Conservation (phyloP, 2,113 vertebrate species). For the Recurvirostra avosetta region DNA sequence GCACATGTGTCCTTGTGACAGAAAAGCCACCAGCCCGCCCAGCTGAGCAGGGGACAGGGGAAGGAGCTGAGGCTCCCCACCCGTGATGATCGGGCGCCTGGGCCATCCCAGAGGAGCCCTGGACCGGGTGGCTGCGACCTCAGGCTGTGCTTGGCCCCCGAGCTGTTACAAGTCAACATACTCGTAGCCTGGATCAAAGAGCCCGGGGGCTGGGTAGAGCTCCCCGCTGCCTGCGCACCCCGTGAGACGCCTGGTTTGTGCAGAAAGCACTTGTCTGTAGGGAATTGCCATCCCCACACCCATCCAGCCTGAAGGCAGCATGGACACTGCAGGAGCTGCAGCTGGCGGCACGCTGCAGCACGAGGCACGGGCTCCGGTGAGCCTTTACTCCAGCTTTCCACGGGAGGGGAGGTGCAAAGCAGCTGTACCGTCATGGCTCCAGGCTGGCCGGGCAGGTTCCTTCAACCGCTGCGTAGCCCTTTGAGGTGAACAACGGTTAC, state of each 20-base stretch:
- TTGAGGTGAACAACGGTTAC: neutral
- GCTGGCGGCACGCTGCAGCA: too few relatives aligned
- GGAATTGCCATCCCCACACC: too few relatives aligned
- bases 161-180: neutral
- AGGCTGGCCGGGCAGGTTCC: too few relatives aligned
- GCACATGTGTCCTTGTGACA: neutral
- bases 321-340: too few relatives aligned
- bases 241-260: too few relatives aligned
- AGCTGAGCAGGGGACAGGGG: neutral
- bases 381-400: too few relatives aligned
- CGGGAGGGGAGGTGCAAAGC: too few relatives aligned
- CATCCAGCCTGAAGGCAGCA: too few relatives aligned
- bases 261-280: too few relatives aligned
- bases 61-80: accelerated
- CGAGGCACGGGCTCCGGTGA: too few relatives aligned
- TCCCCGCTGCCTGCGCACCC: neutral
- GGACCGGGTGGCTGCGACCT: neutral
- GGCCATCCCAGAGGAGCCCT: neutral
- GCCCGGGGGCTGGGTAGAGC: neutral
- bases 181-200: neutral
- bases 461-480: neutral
- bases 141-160: neutral
- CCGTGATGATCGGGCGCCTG: neutral
- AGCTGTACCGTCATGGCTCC: too few relatives aligned
- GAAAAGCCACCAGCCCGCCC: neutral